Base-by-base conservation (phyloP, 2,888 invertebrate species). In the Xanthorhoe spadicearia region DNA sequence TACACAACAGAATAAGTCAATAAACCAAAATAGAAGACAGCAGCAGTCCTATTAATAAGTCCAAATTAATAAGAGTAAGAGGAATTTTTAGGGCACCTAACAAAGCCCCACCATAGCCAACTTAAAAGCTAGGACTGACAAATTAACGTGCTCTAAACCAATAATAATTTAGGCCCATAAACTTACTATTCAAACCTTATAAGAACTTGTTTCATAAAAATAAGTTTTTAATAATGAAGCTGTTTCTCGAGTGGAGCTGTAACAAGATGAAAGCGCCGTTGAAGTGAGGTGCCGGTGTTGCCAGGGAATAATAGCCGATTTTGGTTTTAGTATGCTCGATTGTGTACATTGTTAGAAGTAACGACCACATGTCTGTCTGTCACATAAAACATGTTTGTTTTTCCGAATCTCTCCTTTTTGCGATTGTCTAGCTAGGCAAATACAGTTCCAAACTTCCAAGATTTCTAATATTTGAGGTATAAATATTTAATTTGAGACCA, bases 401-500 rank as follows among this genome's bases (percentile, higher is more conserved):
- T 57, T 19, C 15, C 49, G 58, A 61, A 64, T 61, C 61, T 61
- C 51, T 51, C 28, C 35, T 61, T 58, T 58, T 61, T 57, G 63
- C 54, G 57, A 54, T 46, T 62, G 67, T 56, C 43, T 51, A 35
- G 32, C 43, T 51, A 35, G 32, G 61, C 58, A 66, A 66, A 66
- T 50, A 62, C 55, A 56, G 35, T 19, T 57, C 57, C 50, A 61
- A 54, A 56, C 23, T 19, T 57, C 57, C 50, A 61, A 54, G 61
- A 58, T 61, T 63, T 67, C 55, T 60, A 38, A 43, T 64, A 53
- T 61, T 64, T 64, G 61, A 49, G 43, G 19, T 57, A 64, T 64
- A 57, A 64, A 64, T 58, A 68, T 64, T 64, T 61, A 50, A 38
- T 64, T 61, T 43, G 35, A 18, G 66, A 61, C 61, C 68, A 61